These are phyloP conservation scores for Drosophila azteca DNA, from an alignment of 1,140 invertebrate genomes.

Conservation along the genomic window DNA sequence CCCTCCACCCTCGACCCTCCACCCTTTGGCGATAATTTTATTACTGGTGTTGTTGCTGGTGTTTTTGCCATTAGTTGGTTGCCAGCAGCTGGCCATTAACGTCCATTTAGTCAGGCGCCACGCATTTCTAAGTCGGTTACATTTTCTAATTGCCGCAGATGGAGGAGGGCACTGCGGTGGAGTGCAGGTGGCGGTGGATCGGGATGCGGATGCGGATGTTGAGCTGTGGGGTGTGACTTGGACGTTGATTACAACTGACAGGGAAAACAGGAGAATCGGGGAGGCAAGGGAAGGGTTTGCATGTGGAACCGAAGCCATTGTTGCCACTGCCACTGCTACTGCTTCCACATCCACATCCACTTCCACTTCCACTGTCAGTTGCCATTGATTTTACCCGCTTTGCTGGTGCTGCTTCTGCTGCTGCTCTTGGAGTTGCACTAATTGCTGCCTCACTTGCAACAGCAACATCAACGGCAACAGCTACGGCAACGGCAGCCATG, in stretches of 20 bases:
- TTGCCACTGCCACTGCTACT: conserved; percentile 34
- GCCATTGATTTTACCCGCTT: conserved; percentile 69
- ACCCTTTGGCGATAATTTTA: conserved; percentile 67
- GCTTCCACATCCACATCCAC: conserved; percentile 8
- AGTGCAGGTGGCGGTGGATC: not conserved
- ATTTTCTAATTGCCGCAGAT: conserved; percentile 78
- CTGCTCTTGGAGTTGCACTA: conserved; percentile 18
- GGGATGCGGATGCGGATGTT: not conserved
- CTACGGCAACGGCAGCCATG: conserved; percentile 27
- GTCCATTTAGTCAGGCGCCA: conserved; percentile 77
- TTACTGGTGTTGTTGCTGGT: conserved; percentile 60
- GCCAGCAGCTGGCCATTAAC: conserved; percentile 77
- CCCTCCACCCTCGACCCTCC: not conserved
- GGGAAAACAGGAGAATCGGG: conserved; percentile 27
- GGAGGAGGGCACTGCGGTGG: not conserved
- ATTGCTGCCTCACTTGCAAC: too few relatives aligned
- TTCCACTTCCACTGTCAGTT: conserved; percentile 23
- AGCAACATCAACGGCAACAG: too few relatives aligned
- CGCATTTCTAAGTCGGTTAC: conserved; percentile 78
- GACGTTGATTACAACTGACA: conserved; percentile 77
- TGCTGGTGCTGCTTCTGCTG: conserved; percentile 71
- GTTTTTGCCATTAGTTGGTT: conserved; percentile 71
- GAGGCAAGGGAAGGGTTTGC: conserved; percentile 27
- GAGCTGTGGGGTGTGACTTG: conserved; percentile 51
- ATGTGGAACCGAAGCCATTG: conserved; percentile 43